Base-by-base conservation (phyloP, 2,113 vertebrate genomes). In the Zosterops pallidus region DNA sequence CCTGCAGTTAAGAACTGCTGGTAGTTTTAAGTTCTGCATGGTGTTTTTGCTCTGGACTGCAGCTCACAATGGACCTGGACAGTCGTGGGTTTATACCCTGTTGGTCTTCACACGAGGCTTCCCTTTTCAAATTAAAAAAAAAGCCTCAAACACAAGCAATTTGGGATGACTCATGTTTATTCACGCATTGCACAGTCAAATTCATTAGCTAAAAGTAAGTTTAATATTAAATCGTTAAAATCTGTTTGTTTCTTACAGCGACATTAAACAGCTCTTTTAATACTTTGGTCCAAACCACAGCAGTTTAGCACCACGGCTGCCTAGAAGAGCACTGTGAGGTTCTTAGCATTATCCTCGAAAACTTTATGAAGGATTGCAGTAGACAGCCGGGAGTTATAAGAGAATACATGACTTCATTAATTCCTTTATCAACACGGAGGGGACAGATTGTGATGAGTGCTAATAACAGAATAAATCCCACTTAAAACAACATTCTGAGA, bases 321-420 rank as follows among this genome's bases (percentile, higher is more conserved):
- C 21, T 21, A 18, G 14, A 31, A 26, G 14, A 49, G 31, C 2
- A 2, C 6, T 2, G 12, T 12, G 56, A 22, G 21, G 37, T 53
- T 50, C 46, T 41, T 2, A 14, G 57, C 8, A 2, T 26, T 9
- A 14, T 3, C 42, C 41, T 17, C 6, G 19, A 9, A 14, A 22
- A 8, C 25, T 8, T 47, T 11, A 22, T 1, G 20, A 41, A 35
- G 39, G 35, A 14, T 0, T 13, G 14, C 4, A 2, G 70, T 39
- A 28, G 55, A 16, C 17, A 14, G 1, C 0, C 5, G 4, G 5
- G 4, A 41, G 8, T 26, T 29, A 4, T 1, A 2, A 0, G 9
- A 14, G 21, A 56, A 47, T 4, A 17, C 0, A 7, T 0, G 22
- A n/a, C 6, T 62, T 21, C 4, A 37, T 2, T 26, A 18, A 29